Conservation (phyloP, 2,113 vertebrate species). For the Catharus bicknelli region DNA sequence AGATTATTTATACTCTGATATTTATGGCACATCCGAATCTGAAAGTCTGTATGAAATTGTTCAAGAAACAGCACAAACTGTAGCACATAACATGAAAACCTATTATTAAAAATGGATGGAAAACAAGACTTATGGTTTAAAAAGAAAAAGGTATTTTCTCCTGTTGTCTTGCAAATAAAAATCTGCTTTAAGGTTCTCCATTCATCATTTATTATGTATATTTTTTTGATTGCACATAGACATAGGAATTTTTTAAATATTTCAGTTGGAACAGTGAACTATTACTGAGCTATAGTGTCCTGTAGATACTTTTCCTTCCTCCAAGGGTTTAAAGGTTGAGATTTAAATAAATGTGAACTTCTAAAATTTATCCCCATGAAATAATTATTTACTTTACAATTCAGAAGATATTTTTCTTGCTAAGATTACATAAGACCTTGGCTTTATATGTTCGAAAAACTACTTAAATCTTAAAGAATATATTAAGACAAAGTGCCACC, state of each 20-base stretch:
- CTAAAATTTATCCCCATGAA: background rate
- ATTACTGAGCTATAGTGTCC: background rate
- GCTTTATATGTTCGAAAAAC: background rate
- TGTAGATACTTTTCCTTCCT: background rate
- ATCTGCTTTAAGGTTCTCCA: background rate
- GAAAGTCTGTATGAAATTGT: conserved; percentile 18
- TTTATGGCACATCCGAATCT: conserved; percentile 44
- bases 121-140: background rate
- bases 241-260: background rate
- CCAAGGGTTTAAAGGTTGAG: background rate
- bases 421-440: rapidly evolving
- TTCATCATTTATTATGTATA: background rate
- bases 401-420: background rate
- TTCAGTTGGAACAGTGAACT: background rate
- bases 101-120: background rate
- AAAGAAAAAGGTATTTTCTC: background rate
- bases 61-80: conserved; percentile 17
- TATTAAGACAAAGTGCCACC: background rate
- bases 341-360: background rate
- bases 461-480: background rate
- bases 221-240: background rate
- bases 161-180: background rate
- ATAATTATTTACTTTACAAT: background rate
- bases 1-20: conserved; percentile 57
- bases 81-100: background rate